phyloP scores from a whole-genome alignment of 2,113 vertebrate genomes.

The Pluvialis apricaria region DNA sequence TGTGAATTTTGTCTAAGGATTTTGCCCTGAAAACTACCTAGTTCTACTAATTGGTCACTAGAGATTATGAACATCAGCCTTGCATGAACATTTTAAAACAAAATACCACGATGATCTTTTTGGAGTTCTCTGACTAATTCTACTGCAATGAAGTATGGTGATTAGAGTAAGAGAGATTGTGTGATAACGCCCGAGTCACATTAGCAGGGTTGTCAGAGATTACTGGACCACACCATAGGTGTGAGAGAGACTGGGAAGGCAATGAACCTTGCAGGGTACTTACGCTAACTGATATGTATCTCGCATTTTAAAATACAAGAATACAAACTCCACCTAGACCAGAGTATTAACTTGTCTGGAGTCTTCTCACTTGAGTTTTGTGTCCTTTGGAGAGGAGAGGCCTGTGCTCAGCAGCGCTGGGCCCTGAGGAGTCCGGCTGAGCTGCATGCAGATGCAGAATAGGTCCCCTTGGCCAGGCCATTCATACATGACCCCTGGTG shows the following conservation, averaged over 20 bases:
- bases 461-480: neutral
- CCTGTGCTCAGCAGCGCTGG: neutral
- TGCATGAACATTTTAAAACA: neutral
- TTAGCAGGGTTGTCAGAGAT: neutral
- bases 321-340: neutral
- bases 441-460: neutral
- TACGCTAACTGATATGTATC: neutral
- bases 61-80: neutral
- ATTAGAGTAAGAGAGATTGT: neutral
- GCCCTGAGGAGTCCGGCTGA: neutral
- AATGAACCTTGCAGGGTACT: neutral
- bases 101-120: neutral
- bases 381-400: neutral
- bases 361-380: neutral
- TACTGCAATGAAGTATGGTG: neutral
- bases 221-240: neutral
- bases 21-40: neutral
- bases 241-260: neutral
- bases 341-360: neutral
- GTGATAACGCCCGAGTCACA: neutral
- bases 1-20: neutral
- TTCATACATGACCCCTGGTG: neutral
- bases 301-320: neutral
- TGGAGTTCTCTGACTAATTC: neutral
- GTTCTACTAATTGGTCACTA: neutral